phyloP scores from a whole-genome alignment of 2,797 vertebrate genomes.

The Mastacembelus armatus region DNA sequence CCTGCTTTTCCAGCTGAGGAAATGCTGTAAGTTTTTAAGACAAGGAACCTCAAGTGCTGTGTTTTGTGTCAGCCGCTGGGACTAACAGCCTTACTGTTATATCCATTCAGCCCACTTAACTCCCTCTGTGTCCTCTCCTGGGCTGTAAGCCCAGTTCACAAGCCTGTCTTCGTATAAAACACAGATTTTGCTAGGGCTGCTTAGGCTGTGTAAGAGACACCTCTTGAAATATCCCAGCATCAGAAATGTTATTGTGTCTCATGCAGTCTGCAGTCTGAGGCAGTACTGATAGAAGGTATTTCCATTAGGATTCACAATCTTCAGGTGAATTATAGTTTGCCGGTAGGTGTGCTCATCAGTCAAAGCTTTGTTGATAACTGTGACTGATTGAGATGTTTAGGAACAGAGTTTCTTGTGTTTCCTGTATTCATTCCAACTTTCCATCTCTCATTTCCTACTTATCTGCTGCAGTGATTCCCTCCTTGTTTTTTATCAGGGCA shows the following conservation, averaged over 20 bases:
- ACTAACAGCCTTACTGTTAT: slow-evolving; percentile 47
- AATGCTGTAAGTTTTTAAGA: slow-evolving; percentile 23
- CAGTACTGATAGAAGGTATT: slow-evolving; percentile 37
- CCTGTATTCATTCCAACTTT: slow-evolving; percentile 46
- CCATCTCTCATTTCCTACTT: slow-evolving; percentile 52
- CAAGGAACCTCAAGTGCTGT: slow-evolving; percentile 9
- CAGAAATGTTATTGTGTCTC: slow-evolving; percentile 11
- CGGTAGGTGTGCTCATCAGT: slow-evolving; percentile 48
- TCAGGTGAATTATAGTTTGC: slow-evolving; percentile 12
- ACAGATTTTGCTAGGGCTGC: slow-evolving; percentile 26
- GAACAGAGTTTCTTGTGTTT: slow-evolving; percentile 42
- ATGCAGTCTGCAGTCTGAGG: slow-evolving; percentile 21
- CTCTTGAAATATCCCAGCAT: slow-evolving; percentile 32
- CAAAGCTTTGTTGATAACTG: slow-evolving; percentile 32
- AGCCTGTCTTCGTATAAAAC: slow-evolving; percentile 40
- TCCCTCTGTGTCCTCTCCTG: slow-evolving; percentile 29
- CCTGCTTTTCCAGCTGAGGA: slow-evolving; percentile 52
- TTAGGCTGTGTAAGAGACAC: slow-evolving; percentile 24
- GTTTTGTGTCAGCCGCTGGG: slow-evolving; percentile 21
- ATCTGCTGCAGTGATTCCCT: slow-evolving; percentile 33
- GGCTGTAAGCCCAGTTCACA: slow-evolving; percentile 39
- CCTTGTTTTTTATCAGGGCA: slow-evolving; percentile 42
- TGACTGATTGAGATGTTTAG: slow-evolving; percentile 56
- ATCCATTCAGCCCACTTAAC: slow-evolving; percentile 54
- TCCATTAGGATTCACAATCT: slow-evolving; percentile 42